Percentiles rank a stretch among this genome's conserved stretches.
Evolutionary conservation across 2,797 vertebrate genomes (phyloP).

Genomic region (Alcedo atthis): DNA sequence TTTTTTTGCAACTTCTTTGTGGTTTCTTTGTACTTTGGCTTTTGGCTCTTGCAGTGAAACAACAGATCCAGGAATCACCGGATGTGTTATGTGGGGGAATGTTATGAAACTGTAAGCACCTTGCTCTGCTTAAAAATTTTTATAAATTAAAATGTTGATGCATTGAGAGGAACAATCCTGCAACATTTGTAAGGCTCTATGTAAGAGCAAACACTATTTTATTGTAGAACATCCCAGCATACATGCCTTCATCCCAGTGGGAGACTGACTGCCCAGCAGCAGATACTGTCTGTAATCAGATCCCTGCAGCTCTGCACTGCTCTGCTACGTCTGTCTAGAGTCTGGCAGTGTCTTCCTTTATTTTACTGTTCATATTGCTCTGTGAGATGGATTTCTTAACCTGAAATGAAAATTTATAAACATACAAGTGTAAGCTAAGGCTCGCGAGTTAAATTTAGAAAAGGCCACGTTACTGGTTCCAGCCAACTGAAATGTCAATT

Average conservation of each 20-base stretch:
- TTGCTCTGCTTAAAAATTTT: background rate
- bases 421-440: background rate
- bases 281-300: background rate
- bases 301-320: background rate
- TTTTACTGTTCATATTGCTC: background rate
- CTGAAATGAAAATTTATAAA: conserved; percentile 25
- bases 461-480: background rate
- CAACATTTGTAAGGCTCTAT: background rate
- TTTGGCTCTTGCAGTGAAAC: conserved; percentile 6
- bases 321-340: background rate
- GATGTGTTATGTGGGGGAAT: background rate
- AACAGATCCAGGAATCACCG: background rate
- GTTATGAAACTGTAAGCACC: background rate
- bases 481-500: background rate
- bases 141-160: background rate
- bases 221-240: background rate
- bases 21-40: background rate
- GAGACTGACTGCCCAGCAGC: background rate
- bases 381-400: background rate
- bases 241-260: background rate
- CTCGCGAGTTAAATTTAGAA: background rate
- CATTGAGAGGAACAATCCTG: background rate
- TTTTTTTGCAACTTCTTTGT: background rate
- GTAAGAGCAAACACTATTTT: background rate
- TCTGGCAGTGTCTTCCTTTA: background rate